phyloP scores from a whole-genome alignment of 2,113 vertebrate genomes.

The Triplophysa siluroides region DNA sequence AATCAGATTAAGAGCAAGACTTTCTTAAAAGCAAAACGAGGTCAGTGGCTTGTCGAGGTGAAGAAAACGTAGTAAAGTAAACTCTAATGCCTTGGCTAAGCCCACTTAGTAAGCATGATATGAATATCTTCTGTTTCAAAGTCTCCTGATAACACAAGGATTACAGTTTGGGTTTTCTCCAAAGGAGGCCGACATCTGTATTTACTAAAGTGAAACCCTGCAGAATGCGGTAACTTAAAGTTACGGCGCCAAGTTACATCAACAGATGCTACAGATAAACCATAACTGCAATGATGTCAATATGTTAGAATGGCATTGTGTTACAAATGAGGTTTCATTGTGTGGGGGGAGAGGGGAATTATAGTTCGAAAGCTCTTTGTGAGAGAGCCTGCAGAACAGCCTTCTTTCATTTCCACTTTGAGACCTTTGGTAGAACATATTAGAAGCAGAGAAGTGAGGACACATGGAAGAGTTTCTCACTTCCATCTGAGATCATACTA shows the following conservation, averaged over 20 bases:
- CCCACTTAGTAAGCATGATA: neutral
- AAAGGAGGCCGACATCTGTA: constrained; percentile 11
- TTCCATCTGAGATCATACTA: neutral
- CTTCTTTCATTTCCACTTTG: constrained; percentile 16
- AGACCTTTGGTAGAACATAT: constrained; percentile 8
- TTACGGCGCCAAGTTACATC: neutral
- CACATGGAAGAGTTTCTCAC: neutral
- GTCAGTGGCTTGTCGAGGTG: neutral
- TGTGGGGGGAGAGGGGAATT: constrained; percentile 10
- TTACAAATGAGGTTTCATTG: neutral
- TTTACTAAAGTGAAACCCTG: neutral
- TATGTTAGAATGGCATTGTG: constrained; percentile 9
- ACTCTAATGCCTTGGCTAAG: neutral
- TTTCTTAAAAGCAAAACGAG: neutral
- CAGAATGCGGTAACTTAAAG: constrained; percentile 18
- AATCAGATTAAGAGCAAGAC: too few relatives aligned
- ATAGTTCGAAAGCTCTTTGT: constrained; percentile 14
- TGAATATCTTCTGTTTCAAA: constrained; percentile 9
- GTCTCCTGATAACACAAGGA: constrained; percentile 2
- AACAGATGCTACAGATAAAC: constrained; percentile 28
- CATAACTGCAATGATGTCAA: constrained; percentile 1
- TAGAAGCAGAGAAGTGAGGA: constrained; percentile 27
- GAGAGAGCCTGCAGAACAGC: constrained; percentile 16
- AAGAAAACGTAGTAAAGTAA: neutral
- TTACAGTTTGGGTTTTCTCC: neutral